A percentile compares a stretch with the other conserved stretches of the same genome.
phyloP scores from a whole-genome alignment of 2,113 vertebrate genomes.

The Scortum barcoo region DNA sequence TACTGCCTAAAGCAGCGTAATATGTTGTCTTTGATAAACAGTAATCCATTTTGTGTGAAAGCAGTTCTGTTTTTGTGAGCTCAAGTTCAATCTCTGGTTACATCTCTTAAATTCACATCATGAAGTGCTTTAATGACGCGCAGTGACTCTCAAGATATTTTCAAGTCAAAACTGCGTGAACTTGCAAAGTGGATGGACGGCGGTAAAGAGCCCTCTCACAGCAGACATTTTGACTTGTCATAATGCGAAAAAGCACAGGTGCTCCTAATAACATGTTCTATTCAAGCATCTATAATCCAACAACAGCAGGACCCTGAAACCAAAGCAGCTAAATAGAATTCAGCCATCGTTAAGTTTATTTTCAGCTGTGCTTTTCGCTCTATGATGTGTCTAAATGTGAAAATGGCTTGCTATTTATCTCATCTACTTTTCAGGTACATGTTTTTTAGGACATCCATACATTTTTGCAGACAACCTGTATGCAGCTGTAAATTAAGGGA shows the following conservation, averaged over 20 bases:
- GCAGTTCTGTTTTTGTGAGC: background rate
- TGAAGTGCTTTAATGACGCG: background rate
- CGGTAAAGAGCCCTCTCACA: background rate
- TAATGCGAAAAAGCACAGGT: background rate
- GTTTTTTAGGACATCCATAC: background rate
- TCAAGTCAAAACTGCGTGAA: background rate
- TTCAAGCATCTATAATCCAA: no score
- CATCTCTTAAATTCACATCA: background rate
- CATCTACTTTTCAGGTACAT: background rate
- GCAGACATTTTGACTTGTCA: background rate
- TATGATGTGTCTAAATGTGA: background rate
- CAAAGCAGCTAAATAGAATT: background rate
- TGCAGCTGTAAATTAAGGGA: background rate
- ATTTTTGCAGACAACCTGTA: background rate
- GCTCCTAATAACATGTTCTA: no score
- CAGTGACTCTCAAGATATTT: background rate
- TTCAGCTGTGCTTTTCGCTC: background rate
- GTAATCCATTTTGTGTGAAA: background rate
- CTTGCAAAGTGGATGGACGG: background rate
- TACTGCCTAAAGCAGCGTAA: background rate
- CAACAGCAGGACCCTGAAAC: no score
- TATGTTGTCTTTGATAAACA: background rate
- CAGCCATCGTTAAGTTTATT: background rate
- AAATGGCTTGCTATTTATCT: background rate
- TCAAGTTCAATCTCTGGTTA: background rate